These are phyloP conservation scores for Ichneumoninae sp. DNA, from an alignment of 2,888 invertebrate species.

Conservation along the genomic window DNA sequence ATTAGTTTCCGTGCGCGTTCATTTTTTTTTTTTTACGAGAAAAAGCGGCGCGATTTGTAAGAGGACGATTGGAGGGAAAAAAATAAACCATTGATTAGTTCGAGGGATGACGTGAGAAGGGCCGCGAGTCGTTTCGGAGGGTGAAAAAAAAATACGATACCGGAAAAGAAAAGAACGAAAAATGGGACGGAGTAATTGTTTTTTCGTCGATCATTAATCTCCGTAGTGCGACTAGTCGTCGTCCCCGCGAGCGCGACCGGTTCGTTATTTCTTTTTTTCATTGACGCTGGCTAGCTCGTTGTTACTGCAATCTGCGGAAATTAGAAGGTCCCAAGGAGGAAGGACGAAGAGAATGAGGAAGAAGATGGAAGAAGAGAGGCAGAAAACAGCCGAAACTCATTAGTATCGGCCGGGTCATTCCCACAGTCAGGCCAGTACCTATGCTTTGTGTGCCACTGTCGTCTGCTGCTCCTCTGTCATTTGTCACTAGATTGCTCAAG, in stretches of 20 bases:
- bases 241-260: constrained; percentile 23
- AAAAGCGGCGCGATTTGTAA: constrained; percentile 18
- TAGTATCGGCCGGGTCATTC: constrained; percentile 68
- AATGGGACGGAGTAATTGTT: constrained; percentile 54
- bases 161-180: constrained; percentile 33
- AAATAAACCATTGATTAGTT: constrained; percentile 39
- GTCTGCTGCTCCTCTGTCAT: constrained; percentile 60
- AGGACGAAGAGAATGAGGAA: constrained; percentile 18
- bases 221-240: constrained; percentile 38
- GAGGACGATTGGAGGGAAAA: not conserved
- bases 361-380: constrained; percentile 23
- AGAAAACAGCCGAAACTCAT: constrained; percentile 71
- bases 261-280: constrained; percentile 59
- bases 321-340: constrained; percentile 56
- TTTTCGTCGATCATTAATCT: constrained; percentile 63
- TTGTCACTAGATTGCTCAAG: constrained; percentile 66
- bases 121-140: not conserved
- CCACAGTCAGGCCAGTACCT: constrained; percentile 53
- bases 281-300: constrained; percentile 34
- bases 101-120: constrained; percentile 27
- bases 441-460: constrained; percentile 55
- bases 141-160: not conserved
- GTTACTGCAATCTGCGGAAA: constrained; percentile 68
- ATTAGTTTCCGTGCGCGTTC: not conserved
- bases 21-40: not conserved